phyloP scores from a whole-genome alignment of 1,140 invertebrate genomes.

The Rhyacophila brunnea region DNA sequence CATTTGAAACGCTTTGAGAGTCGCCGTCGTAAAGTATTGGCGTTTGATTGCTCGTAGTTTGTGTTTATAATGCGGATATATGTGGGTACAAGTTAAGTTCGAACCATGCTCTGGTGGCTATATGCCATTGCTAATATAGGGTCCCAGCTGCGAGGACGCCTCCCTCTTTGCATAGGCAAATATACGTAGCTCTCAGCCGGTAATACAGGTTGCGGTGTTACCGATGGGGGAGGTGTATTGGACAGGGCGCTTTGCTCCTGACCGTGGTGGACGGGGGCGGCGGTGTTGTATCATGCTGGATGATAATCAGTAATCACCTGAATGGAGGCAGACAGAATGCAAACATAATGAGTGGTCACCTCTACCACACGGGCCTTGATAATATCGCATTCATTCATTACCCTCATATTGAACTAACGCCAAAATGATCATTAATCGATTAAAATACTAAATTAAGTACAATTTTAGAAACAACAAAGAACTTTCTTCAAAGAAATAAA shows the following conservation, averaged over 20 bases:
- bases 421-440: no score
- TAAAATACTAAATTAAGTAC: no score
- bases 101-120: constrained; percentile 54
- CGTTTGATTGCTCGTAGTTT: constrained; percentile 50
- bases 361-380: no score
- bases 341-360: constrained; percentile 7
- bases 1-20: no score
- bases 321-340: constrained; percentile 12
- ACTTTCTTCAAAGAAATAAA: no score
- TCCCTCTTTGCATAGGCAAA: constrained; percentile 57
- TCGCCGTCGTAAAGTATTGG: constrained; percentile 24
- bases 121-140: constrained; percentile 54
- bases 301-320: constrained; percentile 14
- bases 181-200: constrained; percentile 8
- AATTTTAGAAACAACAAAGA: no score
- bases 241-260: no score
- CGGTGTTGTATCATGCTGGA: constrained; percentile 8
- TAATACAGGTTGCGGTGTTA: constrained; percentile 16
- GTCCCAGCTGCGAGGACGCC: constrained; percentile 38
- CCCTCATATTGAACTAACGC: no score
- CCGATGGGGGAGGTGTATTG: not conserved
- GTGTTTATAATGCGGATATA: constrained; percentile 59
- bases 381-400: no score
- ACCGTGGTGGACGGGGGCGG: no score
- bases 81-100: constrained; percentile 52